A percentile compares a stretch with the other conserved stretches of the same genome.
phyloP scores from a whole-genome alignment of 2,797 vertebrate species.

The Catostomus latipinnis region DNA sequence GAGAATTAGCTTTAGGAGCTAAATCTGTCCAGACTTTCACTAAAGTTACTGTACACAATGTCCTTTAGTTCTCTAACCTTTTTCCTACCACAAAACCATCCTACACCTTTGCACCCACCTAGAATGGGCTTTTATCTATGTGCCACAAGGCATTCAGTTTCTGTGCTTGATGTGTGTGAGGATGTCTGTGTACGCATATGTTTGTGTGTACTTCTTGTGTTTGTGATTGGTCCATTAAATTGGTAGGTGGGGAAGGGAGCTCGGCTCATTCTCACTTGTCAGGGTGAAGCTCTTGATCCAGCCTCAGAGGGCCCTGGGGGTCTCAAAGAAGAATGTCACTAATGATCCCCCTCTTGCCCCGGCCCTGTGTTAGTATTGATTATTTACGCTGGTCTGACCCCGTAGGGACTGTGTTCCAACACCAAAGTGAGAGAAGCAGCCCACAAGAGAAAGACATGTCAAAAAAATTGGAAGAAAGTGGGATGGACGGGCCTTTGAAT shows the following conservation, averaged over 20 bases:
- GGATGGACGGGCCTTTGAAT: constrained; percentile 28
- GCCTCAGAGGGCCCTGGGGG: constrained; percentile 62
- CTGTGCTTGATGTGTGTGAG: constrained; percentile 62
- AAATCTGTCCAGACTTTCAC: constrained; percentile 81
- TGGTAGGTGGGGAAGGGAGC: constrained; percentile 47
- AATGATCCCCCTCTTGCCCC: constrained; percentile 68
- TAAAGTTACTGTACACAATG: constrained; percentile 71
- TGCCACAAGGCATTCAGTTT: constrained; percentile 43
- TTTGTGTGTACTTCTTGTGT: constrained; percentile 39
- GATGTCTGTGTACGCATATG: constrained; percentile 74
- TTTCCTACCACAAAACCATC: constrained; percentile 3
- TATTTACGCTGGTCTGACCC: constrained; percentile 62
- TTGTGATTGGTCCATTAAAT: constrained; percentile 50
- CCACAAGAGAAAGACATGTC: constrained; percentile 48
- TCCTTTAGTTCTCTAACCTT: constrained; percentile 59
- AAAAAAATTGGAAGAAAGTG: constrained; percentile 50
- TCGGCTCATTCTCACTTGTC: constrained; percentile 85
- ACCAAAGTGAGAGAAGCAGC: constrained; percentile 36
- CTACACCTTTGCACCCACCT: constrained; percentile 71
- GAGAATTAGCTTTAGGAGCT: constrained; percentile 92
- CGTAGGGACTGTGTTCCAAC: constrained; percentile 46
- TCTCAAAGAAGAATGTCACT: constrained; percentile 64
- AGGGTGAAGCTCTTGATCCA: constrained; percentile 76
- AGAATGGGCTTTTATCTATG: constrained; percentile 40
- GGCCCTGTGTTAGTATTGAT: constrained; percentile 69